phyloP scores from a whole-genome alignment of 2,888 invertebrate genomes.

The Eristalis tenax region DNA sequence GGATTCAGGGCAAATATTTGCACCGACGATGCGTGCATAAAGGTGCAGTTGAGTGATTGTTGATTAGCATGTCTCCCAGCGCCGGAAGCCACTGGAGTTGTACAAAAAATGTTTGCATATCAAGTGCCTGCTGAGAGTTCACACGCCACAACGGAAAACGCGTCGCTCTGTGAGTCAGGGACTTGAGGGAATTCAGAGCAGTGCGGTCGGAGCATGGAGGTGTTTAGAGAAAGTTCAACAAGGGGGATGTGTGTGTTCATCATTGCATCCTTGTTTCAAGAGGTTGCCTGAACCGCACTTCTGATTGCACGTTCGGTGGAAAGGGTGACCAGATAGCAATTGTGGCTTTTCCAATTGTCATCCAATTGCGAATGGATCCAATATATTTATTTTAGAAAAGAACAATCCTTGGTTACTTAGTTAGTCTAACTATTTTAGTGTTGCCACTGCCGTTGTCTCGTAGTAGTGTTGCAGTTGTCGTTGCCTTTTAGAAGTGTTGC shows the following conservation, averaged over 20 bases:
- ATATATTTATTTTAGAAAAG: too few relatives aligned
- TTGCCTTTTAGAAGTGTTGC: too few relatives aligned
- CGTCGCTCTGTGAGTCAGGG: background rate
- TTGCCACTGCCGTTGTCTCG: too few relatives aligned
- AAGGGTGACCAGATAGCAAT: too few relatives aligned
- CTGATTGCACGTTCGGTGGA: too few relatives aligned
- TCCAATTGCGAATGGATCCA: too few relatives aligned
- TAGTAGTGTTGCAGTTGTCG: too few relatives aligned
- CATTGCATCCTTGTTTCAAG: too few relatives aligned
- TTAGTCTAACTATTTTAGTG: too few relatives aligned
- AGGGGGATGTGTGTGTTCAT: background rate
- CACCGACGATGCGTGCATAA: background rate
- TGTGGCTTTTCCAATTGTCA: too few relatives aligned
- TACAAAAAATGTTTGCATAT: background rate
- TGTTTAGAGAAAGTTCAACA: background rate
- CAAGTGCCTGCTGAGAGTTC: background rate
- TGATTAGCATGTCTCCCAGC: constrained; percentile 1
- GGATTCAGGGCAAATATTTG: background rate
- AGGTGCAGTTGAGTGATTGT: background rate
- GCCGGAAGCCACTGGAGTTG: background rate
- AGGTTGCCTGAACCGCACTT: too few relatives aligned
- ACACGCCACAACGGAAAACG: background rate
- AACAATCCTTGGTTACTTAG: too few relatives aligned
- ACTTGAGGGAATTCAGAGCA: background rate
- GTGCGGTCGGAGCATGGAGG: background rate